Evolutionary conservation across 2,888 invertebrate species (phyloP).

Genomic region (Drosophila putrida): DNA sequence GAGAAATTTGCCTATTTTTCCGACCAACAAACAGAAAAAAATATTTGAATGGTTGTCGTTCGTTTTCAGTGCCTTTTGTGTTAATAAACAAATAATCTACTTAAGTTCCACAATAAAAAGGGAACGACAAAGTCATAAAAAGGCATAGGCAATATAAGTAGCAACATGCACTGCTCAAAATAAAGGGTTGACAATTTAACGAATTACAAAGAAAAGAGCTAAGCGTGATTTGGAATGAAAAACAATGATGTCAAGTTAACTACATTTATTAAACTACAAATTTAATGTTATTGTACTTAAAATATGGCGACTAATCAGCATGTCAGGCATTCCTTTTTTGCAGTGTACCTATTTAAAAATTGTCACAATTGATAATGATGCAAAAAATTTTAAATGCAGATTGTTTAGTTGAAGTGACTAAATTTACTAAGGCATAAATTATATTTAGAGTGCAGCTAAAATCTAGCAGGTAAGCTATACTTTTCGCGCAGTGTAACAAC

Average conservation of each 20-base stretch:
- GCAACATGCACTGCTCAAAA: constrained; percentile 35
- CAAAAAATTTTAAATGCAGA: too few species aligned
- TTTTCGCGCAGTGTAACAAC: neutral
- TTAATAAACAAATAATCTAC: constrained; percentile 79
- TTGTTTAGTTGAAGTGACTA: too few species aligned
- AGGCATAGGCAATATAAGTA: constrained; percentile 38
- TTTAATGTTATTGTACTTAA: neutral
- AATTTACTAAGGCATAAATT: too few species aligned
- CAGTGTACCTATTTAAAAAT: too few species aligned
- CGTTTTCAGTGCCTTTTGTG: constrained; percentile 66
- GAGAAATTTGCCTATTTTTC: constrained; percentile 54
- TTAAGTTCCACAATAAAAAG: constrained; percentile 69
- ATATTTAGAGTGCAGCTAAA: neutral
- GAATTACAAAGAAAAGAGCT: neutral
- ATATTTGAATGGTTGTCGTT: constrained; percentile 38
- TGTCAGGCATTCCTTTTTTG: too few species aligned
- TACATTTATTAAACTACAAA: neutral
- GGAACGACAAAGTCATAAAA: constrained; percentile 69
- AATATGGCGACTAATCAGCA: neutral
- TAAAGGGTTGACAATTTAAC: neutral
- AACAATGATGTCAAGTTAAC: too few species aligned
- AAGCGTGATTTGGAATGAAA: neutral
- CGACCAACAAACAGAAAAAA: constrained; percentile 3
- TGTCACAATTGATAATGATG: too few species aligned
- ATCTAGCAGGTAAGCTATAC: neutral